phyloP scores from a whole-genome alignment of 2,113 vertebrate species.

The Ahaetulla prasina region DNA sequence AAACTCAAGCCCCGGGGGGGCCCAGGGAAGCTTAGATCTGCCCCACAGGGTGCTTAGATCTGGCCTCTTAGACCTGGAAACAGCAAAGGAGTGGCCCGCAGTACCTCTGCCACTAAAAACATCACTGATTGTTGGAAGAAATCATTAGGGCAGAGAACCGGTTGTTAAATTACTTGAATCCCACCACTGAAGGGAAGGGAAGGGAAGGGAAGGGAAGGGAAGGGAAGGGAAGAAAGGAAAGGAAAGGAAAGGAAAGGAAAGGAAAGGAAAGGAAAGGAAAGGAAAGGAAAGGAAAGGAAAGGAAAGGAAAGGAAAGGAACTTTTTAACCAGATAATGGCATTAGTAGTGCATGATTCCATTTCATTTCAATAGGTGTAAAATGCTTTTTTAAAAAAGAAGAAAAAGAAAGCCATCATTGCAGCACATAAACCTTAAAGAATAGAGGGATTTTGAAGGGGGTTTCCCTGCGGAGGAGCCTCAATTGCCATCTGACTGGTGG shows the following conservation, averaged over 20 bases:
- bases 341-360: conserved; percentile 54
- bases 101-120: too few relatives aligned
- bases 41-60: too few relatives aligned
- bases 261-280: neutral
- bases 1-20: too few relatives aligned
- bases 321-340: conserved; percentile 45
- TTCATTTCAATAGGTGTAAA: conserved; percentile 56
- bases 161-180: too few relatives aligned
- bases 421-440: conserved; percentile 54
- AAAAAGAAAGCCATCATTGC: conserved; percentile 62
- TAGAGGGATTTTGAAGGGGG: conserved; percentile 62
- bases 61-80: too few relatives aligned
- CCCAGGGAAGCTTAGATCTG: too few relatives aligned
- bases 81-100: too few relatives aligned
- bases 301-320: neutral
- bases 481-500: conserved; percentile 68
- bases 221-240: neutral
- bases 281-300: neutral
- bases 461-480: conserved; percentile 50
- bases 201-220: rapidly evolving
- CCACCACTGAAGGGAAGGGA: too few relatives aligned
- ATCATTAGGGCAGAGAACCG: too few relatives aligned
- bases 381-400: neutral
- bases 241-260: too few relatives aligned
- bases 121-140: too few relatives aligned